Evolutionary conservation across 2,113 vertebrate genomes (phyloP).

Genomic region (Odocoileus hemionus): DNA sequence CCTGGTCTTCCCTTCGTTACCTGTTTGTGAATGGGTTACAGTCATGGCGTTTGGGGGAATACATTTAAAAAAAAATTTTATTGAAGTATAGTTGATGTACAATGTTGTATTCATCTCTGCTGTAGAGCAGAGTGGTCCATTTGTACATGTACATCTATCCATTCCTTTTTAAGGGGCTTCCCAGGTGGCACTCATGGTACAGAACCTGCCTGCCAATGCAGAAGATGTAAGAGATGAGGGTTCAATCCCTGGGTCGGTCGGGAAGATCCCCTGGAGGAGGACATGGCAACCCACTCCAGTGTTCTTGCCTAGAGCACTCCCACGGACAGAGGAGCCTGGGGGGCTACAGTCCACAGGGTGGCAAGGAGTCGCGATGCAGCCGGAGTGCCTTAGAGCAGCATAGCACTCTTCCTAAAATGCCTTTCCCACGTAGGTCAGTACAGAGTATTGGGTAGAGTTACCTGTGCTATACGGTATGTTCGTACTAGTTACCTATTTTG

Average conservation of each 20-base stretch:
- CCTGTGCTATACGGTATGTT: neutral
- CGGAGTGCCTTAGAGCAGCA: neutral
- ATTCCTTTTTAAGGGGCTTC: neutral
- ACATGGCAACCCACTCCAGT: neutral
- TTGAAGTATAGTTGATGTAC: neutral
- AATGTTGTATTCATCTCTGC: neutral
- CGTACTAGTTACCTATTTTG: fast-evolving
- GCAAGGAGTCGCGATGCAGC: neutral
- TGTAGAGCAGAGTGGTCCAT: neutral
- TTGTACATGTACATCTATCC: neutral
- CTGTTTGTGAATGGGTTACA: neutral
- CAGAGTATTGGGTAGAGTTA: neutral
- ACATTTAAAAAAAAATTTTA: neutral
- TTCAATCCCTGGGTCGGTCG: neutral
- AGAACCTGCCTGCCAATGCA: neutral
- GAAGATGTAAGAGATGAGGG: neutral
- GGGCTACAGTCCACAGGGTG: neutral
- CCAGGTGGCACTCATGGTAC: neutral
- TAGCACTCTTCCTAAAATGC: neutral
- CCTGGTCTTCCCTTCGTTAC: neutral
- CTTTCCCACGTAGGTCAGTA: neutral
- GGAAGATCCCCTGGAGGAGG: neutral
- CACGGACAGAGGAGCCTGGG: neutral
- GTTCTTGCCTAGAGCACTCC: neutral
- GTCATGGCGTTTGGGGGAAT: neutral